Evolutionary conservation across 2,113 vertebrate species (phyloP), one percentile per base, ranked within the genome.

Genomic region (Sialia sialis): DNA sequence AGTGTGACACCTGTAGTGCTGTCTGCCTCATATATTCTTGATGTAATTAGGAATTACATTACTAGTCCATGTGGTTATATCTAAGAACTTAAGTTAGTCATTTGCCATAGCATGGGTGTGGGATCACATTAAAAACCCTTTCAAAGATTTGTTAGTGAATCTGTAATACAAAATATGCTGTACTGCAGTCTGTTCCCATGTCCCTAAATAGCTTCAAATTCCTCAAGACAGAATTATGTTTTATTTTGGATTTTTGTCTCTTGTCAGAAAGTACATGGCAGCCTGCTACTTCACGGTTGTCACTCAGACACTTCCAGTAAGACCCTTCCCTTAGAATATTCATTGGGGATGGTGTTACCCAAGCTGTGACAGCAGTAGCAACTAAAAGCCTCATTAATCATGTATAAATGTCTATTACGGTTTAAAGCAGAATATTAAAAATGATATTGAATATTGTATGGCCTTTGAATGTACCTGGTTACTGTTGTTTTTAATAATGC

Each of bases 381-480:
- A 29, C 84, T 91, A 76, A 95, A 94, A 89, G 51, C 74, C 70
- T 96, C 70, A 73, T 87, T 93, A 93, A 83, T 94, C 70, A 55
- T 68, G n/a, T 76, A 72, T 76, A 84, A 82, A 82, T 85, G 38
- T 73, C 81, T 95, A 34, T 91, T 93, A 90, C 70, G 51, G 70
- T 76, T 94, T 93, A 70, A 90, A 83, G 70, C 70, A 69, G 62
- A 94, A 67, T 94, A 91, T 55, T 77, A 84, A 91, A 77, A 55
- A 85, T 59, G 32, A 43, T 83, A 87, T 29, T 95, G 38, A 89
- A 77, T 91, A 59, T 69, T 72, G 19, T 83, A 58, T 70, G 54
- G 67, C 30, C 51, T 96, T 93, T 90, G 79, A 94, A 88, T 2
- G 0, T 67, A 93, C 64, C 75, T 91, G 81, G 39, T 95, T 95